Evolutionary conservation across 2,113 vertebrate genomes (phyloP), one percentile per base, ranked within the genome.

Genomic region (Ahaetulla prasina): DNA sequence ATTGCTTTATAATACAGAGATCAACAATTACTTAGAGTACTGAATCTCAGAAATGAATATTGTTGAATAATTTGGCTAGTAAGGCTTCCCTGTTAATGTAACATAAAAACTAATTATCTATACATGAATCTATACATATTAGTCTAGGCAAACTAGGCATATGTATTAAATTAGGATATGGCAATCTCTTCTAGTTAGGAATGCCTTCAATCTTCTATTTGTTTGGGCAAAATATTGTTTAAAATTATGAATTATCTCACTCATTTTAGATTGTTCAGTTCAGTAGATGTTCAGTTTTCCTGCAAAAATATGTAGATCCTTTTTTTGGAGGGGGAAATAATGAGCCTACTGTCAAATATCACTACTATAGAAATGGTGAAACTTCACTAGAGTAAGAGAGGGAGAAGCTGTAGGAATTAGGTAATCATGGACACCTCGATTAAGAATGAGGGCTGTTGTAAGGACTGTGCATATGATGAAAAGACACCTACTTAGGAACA

Each of bases 221-320:
- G 12, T 68, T 74, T 16, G 35, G n/a, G n/a, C 63, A n/a, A 74
- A 74, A 35, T 74, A 35, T 74, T 74, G 14, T 74, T 74, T 35
- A n/a, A n/a, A 68, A n/a, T 68, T 68, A 68, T 68, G 30, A 68
- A 68, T 68, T 92, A 91, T 94, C 95, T 92, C 91, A 91, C 23
- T 87, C 39, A 94, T 43, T 94, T 93, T 45, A 91, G 30, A 84
- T 55, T 0, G 4, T 88, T 94, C 49, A 3, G n/a, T 88, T 6
- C 92, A 74, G 30, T 74, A 35, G 30, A 16, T 35, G n/a, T 74
- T 74, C 5, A 18, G 63, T 35, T 74, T 74, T 93, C 87, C 93
- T 68, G 91, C 93, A 86, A 93, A 93, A 45, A 23, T 14, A n/a
- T 74, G 52, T 1, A 39, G 49, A 53, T 27, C 35, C 27, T 43